Conservation (phyloP, 2,113 vertebrate species). For the Oceanodroma tethys region DNA sequence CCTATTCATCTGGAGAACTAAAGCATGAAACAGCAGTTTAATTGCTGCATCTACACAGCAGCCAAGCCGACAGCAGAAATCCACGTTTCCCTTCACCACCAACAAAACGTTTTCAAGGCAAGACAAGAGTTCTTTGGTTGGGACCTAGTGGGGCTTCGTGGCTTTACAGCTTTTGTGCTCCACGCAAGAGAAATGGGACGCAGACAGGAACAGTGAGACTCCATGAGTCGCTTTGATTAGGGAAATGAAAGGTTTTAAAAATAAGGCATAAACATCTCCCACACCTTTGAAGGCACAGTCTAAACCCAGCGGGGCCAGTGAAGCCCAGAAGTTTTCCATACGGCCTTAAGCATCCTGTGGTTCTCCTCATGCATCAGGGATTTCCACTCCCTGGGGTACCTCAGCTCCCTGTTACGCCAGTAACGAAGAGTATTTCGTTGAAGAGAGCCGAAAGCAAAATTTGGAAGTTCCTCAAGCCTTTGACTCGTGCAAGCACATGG, state of each 20-base stretch:
- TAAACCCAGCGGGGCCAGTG: background rate
- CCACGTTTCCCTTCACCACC: background rate
- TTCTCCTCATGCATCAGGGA: background rate
- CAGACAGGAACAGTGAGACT: background rate
- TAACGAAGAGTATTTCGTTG: rapidly evolving
- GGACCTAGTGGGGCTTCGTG: rapidly evolving
- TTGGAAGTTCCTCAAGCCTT: background rate
- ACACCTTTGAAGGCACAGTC: background rate
- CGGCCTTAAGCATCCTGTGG: background rate
- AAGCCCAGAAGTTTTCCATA: background rate
- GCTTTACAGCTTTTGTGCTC: background rate
- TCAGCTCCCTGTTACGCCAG: background rate
- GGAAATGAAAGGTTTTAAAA: background rate
- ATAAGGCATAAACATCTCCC: background rate
- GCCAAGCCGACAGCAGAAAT: background rate
- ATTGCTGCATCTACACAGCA: background rate
- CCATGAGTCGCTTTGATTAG: background rate
- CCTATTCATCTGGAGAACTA: background rate
- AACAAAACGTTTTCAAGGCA: background rate
- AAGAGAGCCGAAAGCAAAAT: background rate
- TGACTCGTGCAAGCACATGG: background rate
- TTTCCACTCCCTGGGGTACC: background rate
- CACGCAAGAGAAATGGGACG: background rate
- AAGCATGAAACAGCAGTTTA: background rate
- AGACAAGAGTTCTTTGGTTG: background rate